Percentiles rank a stretch among this genome's conserved stretches.
Evolutionary conservation across 2,888 invertebrate species (phyloP).

Genomic region (Acrobasis consociella): DNA sequence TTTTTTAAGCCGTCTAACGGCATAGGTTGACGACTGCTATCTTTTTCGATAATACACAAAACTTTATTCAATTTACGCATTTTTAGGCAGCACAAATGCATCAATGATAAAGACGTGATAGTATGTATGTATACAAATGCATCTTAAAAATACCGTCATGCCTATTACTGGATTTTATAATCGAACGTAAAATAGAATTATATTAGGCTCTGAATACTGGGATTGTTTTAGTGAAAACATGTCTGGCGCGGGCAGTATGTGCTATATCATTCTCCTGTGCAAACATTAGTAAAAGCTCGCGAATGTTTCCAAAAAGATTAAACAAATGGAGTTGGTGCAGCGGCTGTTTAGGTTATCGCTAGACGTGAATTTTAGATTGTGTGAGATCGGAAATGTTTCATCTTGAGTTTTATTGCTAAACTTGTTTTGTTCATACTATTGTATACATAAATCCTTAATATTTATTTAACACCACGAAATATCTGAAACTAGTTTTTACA

Average conservation of each 20-base stretch:
- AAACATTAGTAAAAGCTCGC: conserved; percentile 59
- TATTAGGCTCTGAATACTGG: conserved; percentile 36
- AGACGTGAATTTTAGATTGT: conserved; percentile 16
- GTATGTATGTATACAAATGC: too few species aligned
- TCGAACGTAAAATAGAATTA: conserved; percentile 44
- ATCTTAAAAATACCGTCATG: neutral
- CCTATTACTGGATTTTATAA: conserved; percentile 36
- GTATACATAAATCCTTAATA: neutral
- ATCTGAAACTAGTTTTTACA: neutral
- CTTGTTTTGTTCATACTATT: neutral
- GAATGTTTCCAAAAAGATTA: conserved; percentile 52
- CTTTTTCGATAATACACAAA: too few species aligned
- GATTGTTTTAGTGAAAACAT: conserved; percentile 58
- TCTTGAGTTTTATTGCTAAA: neutral
- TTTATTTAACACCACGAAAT: too few species aligned
- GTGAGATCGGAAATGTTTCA: conserved; percentile 7
- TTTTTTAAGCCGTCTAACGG: too few species aligned
- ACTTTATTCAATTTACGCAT: too few species aligned
- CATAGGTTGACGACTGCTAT: too few species aligned
- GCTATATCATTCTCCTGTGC: conserved; percentile 67
- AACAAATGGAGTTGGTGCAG: conserved; percentile 49
- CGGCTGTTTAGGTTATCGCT: conserved; percentile 23
- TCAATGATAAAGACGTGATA: too few species aligned
- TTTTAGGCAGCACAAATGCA: too few species aligned
- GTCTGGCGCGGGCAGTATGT: conserved; percentile 54